These are phyloP conservation scores for Oryzaephilus surinamensis DNA, from an alignment of 1,140 invertebrate genomes.

Conservation along the genomic window DNA sequence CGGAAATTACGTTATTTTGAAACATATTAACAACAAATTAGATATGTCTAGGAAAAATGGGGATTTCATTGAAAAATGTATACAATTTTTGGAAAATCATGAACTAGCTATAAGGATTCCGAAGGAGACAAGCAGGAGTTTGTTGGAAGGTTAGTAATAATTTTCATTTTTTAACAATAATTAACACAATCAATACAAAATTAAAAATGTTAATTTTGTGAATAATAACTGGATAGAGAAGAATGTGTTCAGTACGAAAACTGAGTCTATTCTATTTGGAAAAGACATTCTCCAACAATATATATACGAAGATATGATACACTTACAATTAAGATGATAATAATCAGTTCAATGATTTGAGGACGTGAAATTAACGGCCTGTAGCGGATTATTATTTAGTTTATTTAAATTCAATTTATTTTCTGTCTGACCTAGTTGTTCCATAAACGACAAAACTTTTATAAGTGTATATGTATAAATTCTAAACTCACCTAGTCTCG, in stretches of 20 bases:
- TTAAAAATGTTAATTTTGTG: too few relatives aligned
- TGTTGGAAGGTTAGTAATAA: constrained; percentile 20
- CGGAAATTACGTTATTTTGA: constrained; percentile 33
- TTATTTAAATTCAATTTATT: constrained; percentile 4
- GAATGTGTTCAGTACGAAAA: too few relatives aligned
- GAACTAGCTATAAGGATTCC: constrained; percentile 36
- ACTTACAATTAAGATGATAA: too few relatives aligned
- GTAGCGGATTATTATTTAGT: constrained; percentile 1
- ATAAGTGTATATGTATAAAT: too few relatives aligned
- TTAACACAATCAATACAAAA: too few relatives aligned
- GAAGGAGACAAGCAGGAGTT: constrained; percentile 27
- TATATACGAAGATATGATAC: too few relatives aligned
- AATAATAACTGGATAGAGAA: too few relatives aligned
- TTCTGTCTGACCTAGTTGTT: constrained; percentile 6
- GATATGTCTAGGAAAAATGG: constrained; percentile 21
- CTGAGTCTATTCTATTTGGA: too few relatives aligned
- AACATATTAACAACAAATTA: constrained; percentile 28
- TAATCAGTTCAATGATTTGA: constrained; percentile 1
- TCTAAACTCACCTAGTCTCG: too few relatives aligned
- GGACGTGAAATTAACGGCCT: background rate
- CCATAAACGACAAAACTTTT: too few relatives aligned
- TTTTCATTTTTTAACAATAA: too few relatives aligned
- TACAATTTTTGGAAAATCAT: constrained; percentile 36
- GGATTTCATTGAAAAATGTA: constrained; percentile 33
- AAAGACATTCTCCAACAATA: too few relatives aligned